A percentile compares a stretch with the other conserved stretches of the same genome.
phyloP scores from a whole-genome alignment of 2,797 vertebrate species.

The Bovichtus diacanthus region DNA sequence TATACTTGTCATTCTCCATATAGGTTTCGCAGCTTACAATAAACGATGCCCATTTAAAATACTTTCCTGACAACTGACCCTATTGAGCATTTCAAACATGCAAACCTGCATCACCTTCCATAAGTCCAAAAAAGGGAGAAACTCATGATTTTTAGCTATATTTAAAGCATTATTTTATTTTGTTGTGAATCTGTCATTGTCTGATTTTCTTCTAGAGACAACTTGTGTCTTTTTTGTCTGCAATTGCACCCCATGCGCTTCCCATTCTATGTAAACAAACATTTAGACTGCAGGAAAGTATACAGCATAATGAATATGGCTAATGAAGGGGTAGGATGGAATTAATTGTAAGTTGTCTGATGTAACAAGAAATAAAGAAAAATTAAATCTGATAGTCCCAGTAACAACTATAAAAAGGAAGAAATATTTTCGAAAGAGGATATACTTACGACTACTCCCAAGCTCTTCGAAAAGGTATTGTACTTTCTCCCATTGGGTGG shows the following conservation, averaged over 20 bases:
- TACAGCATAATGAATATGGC: background rate
- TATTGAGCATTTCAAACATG: background rate
- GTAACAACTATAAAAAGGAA: background rate
- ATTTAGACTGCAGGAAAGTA: background rate
- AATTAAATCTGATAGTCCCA: background rate
- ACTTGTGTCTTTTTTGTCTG: background rate
- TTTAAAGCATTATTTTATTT: background rate
- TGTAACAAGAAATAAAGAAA: background rate
- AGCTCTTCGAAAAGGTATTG: constrained; percentile 95
- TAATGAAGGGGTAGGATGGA: background rate
- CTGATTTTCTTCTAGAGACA: background rate
- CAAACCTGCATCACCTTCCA: background rate
- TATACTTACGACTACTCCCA: constrained; percentile 94
- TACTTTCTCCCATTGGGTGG: constrained; percentile 97
- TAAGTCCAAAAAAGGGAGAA: background rate
- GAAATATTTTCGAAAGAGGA: background rate
- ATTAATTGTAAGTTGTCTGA: background rate
- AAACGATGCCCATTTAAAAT: background rate
- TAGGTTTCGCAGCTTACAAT: background rate
- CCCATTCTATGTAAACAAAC: background rate
- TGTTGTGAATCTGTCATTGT: background rate
- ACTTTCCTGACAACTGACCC: background rate
- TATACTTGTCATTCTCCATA: background rate
- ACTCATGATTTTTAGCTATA: background rate
- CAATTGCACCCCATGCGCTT: background rate